phyloP scores from a whole-genome alignment of 2,797 vertebrate species.

The Emys orbicularis region DNA sequence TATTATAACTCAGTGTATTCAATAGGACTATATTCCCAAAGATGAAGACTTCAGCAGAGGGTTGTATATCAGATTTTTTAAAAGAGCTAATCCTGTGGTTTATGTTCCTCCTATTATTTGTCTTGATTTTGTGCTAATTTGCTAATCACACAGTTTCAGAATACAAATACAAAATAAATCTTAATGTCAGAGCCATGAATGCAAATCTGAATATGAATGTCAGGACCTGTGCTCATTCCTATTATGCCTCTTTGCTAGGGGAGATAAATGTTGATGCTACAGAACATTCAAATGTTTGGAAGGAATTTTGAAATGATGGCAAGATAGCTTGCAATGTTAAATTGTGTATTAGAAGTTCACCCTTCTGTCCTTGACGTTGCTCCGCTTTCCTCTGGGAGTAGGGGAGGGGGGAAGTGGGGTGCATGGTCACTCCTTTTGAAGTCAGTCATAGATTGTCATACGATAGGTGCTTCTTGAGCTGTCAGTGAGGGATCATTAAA shows the following conservation, averaged over 20 bases:
- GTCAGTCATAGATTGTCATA: not conserved
- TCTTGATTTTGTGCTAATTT: conserved; percentile 23
- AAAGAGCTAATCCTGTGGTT: not conserved
- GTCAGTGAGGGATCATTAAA: conserved; percentile 35
- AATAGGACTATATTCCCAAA: conserved; percentile 17
- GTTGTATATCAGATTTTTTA: not conserved
- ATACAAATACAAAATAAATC: conserved; percentile 37
- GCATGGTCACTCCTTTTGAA: not conserved
- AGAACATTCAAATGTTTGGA: conserved; percentile 36
- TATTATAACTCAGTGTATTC: conserved; percentile 13
- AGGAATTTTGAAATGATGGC: not conserved
- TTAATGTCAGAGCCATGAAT: conserved; percentile 19
- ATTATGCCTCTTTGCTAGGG: not conserved
- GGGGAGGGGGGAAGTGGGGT: not conserved
- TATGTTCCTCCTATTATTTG: not conserved
- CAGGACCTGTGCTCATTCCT: not conserved
- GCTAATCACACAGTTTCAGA: not conserved
- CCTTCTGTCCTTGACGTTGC: not conserved
- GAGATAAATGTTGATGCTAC: conserved; percentile 17
- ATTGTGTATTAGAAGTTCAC: not conserved
- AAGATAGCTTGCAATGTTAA: not conserved
- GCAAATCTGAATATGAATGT: conserved; percentile 14
- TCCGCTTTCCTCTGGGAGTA: not conserved
- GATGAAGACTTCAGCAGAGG: not conserved
- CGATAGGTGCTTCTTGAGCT: conserved; percentile 16